Conservation (phyloP, 2,113 vertebrate genomes). For the Ahaetulla prasina region DNA sequence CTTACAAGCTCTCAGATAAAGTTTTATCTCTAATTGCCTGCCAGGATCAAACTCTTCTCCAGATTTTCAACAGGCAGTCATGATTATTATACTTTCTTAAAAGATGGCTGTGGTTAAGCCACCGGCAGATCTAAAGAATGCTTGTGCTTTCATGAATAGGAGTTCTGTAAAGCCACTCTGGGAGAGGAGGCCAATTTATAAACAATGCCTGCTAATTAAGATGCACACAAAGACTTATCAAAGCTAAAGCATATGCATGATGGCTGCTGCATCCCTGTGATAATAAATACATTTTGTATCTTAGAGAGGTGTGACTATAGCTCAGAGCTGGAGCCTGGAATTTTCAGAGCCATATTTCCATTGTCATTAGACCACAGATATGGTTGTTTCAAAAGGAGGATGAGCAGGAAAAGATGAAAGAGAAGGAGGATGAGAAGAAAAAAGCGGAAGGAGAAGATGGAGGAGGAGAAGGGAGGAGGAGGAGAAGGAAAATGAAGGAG, state of each 20-base stretch:
- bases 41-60: background rate
- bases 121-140: background rate
- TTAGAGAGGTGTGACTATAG: background rate
- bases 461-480: background rate
- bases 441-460: background rate
- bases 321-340: background rate
- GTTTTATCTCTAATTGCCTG: conserved; percentile 19
- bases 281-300: background rate
- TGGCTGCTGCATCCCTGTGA: background rate
- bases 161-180: background rate
- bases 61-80: conserved; percentile 1
- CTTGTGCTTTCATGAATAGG: background rate
- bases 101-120: background rate
- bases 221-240: background rate
- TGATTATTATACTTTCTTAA: conserved; percentile 6
- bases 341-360: background rate
- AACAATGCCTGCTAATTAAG: background rate
- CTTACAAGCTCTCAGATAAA: conserved; percentile 15
- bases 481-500: too few species aligned
- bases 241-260: background rate
- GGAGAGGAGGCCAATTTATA: background rate
- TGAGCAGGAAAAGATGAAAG: background rate
- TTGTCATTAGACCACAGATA: background rate
- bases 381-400: background rate
- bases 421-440: background rate